Evolutionary conservation across 2,797 vertebrate genomes (phyloP), one percentile per base, ranked within the genome.

Genomic region (Falco peregrinus): DNA sequence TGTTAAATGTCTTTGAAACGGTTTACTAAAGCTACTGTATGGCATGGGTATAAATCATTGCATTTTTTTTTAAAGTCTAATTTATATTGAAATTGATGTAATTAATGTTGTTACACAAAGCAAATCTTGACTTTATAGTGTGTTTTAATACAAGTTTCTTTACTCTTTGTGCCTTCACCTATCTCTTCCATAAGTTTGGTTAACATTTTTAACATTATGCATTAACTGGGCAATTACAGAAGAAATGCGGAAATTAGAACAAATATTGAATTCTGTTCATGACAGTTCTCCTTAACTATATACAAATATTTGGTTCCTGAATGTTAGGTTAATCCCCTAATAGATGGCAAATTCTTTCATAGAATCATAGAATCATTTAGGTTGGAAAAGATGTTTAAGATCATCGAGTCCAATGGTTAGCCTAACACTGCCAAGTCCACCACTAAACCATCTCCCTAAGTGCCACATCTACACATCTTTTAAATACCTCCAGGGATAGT

Each of bases 401-500:
- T 57, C 19, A 43, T 14, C 0, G 3, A 68, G 18, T 50, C 35
- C 11, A 67, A 10, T 16, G 5, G 5, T 21, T 47, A 70, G 31
- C 11, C 41, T 7, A 16, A 28, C 9, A 56, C 33, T 29, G 45
- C 33, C 41, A 78, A 65, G 41, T n/a, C 29, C 16, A 41, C 31
- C 9, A 35, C 22, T 54, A 19, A 43, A 9, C 16, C n/a, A 35
- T 5, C 6, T 39, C 10, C 18, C 24, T 61, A 22, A 39, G 13
- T 17, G 24, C 16, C 26, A 67, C 2, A 53, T 12, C 9, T 47
- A 39, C 9, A 21, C 0, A 0, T 21, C 45, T 73, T 71, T 60
- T 48, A 9, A 64, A 69, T 14, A 43, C 24, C 10, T 86, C 31
- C 35, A 45, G 45, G 14, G 54, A 69, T 25, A 25, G 20, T 13